Percentiles rank a stretch among this genome's conserved stretches.
phyloP scores from a whole-genome alignment of 2,113 vertebrate genomes.

The Thunnus thynnus region DNA sequence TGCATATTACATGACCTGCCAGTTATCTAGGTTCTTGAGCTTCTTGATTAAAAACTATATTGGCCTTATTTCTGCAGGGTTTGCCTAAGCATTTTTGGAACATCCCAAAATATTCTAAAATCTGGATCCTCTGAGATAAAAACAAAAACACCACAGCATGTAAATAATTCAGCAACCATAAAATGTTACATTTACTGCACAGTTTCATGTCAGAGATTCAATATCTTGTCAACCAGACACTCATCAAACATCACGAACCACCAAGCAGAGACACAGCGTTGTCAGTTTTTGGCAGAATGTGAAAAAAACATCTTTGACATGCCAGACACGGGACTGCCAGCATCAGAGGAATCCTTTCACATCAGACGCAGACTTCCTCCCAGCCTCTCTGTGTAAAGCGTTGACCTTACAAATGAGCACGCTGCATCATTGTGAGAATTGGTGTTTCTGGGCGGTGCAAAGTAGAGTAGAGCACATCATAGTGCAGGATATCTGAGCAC shows the following conservation, averaged over 20 bases:
- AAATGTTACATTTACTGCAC: background rate
- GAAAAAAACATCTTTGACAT: background rate
- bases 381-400: slow-evolving; percentile 48
- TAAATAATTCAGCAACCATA: background rate
- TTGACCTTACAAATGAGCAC: slow-evolving; percentile 79
- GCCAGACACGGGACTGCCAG: slow-evolving; percentile 20
- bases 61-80: slow-evolving; percentile 19
- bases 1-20: background rate
- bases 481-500: slow-evolving; percentile 79
- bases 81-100: background rate
- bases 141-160: slow-evolving; percentile 6
- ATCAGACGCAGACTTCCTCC: slow-evolving; percentile 44
- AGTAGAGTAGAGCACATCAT: slow-evolving; percentile 76
- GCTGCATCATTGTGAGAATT: slow-evolving; percentile 77
- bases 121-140: slow-evolving; percentile 2
- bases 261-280: slow-evolving; percentile 12
- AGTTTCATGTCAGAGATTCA: background rate
- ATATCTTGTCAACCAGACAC: background rate
- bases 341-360: slow-evolving; percentile 40
- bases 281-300: slow-evolving; percentile 2
- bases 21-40: background rate
- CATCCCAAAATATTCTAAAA: slow-evolving; percentile 34
- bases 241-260: background rate
- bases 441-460: slow-evolving; percentile 80
- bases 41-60: background rate